These are phyloP conservation scores for Pheucticus melanocephalus DNA, from an alignment of 2,113 vertebrate genomes.

Conservation along the genomic window DNA sequence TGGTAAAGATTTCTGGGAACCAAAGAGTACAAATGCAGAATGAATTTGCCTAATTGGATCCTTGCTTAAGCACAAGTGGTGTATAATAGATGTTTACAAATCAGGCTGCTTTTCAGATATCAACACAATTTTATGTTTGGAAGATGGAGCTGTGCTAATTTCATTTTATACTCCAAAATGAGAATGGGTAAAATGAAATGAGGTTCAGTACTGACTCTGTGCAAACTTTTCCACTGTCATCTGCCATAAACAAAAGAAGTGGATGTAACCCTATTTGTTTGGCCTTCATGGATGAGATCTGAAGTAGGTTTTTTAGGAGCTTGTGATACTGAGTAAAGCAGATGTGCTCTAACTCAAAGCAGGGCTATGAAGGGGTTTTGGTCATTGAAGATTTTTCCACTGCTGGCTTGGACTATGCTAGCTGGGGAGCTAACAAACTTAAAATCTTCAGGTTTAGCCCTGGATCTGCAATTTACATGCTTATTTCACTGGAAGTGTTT, in stretches of 20 bases:
- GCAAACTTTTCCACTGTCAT: background rate
- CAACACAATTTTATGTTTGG: constrained; percentile 13
- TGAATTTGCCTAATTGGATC: constrained; percentile 60
- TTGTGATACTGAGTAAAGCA: constrained; percentile 41
- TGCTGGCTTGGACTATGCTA: background rate
- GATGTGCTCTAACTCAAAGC: background rate
- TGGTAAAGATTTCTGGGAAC: background rate
- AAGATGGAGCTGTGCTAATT: background rate
- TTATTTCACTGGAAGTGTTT: background rate
- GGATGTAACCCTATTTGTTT: background rate
- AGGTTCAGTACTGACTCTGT: background rate
- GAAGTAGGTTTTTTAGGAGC: background rate
- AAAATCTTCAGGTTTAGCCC: background rate
- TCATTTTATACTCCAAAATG: constrained; percentile 25
- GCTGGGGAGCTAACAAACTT: background rate
- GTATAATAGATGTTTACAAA: constrained; percentile 68
- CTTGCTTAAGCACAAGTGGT: constrained; percentile 55
- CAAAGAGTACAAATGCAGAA: background rate
- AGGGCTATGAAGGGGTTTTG: background rate
- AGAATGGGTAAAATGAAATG: background rate
- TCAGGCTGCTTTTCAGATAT: constrained; percentile 28
- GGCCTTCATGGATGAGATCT: constrained; percentile 21
- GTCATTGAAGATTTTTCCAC: background rate
- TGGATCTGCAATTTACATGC: background rate
- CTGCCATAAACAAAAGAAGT: background rate